Percentiles rank a stretch among this genome's conserved stretches.
Conservation (phyloP, 2,888 invertebrate genomes). For the Prosopocoilus inquinatus region DNA sequence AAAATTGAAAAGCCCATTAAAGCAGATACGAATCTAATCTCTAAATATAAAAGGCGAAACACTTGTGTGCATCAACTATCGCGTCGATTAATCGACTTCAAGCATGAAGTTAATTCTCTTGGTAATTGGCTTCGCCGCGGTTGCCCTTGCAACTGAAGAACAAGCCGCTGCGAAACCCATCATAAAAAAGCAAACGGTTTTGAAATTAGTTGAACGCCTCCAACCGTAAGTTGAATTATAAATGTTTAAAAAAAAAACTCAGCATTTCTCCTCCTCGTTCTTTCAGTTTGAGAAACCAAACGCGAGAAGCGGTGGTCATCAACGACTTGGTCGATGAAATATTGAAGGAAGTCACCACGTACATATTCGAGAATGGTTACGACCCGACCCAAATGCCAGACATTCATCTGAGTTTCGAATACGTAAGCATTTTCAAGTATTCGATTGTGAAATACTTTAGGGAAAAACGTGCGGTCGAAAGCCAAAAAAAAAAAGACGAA, state of each 20-base stretch:
- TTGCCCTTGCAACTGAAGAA: no score
- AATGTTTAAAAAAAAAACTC: background rate
- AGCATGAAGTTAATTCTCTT: no score
- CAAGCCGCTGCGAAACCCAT: background rate
- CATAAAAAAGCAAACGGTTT: background rate
- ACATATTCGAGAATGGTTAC: constrained; percentile 50
- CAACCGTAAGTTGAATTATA: constrained; percentile 2
- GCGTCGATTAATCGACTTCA: no score
- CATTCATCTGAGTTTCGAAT: constrained; percentile 51
- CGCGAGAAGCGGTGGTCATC: constrained; percentile 27
- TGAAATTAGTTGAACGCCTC: background rate
- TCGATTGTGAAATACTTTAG: background rate
- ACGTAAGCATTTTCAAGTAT: constrained; percentile 43
- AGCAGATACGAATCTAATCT: no score
- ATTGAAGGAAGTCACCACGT: constrained; percentile 48
- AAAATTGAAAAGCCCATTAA: no score
- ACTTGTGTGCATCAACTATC: no score
- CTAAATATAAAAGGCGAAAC: no score
- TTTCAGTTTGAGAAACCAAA: background rate
- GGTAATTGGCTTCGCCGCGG: no score
- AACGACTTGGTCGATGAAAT: constrained; percentile 55
- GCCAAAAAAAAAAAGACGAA: no score
- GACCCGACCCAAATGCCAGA: constrained; percentile 56
- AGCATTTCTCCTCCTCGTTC: background rate
- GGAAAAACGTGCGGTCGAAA: background rate